Conservation (phyloP, 2,113 vertebrate genomes). For the Oceanites oceanicus region DNA sequence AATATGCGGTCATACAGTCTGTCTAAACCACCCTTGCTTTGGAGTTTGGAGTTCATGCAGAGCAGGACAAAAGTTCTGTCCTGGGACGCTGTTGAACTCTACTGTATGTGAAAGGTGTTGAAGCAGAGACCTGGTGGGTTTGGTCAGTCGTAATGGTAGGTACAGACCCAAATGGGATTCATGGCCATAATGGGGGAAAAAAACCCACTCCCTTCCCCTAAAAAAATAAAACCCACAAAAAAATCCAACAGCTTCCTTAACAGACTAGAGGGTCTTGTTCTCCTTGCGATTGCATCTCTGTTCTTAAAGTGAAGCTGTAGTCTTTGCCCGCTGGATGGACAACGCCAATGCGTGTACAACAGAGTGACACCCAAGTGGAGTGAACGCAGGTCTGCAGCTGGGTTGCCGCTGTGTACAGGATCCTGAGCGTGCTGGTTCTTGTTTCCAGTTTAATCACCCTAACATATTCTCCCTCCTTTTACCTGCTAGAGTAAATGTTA, state of each 20-base stretch:
- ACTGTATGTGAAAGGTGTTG: background rate
- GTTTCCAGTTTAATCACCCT: background rate
- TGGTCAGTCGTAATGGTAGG: background rate
- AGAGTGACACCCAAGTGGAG: background rate
- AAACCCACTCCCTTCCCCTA: background rate
- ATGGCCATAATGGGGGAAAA: background rate
- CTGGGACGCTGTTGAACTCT: background rate
- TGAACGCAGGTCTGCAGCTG: background rate
- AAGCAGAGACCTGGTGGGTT: background rate
- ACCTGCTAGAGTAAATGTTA: background rate
- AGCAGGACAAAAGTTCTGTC: background rate
- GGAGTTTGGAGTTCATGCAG: background rate
- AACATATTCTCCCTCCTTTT: background rate
- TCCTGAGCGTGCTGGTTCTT: background rate
- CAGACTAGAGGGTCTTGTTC: background rate
- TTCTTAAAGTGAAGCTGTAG: background rate
- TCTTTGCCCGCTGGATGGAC: background rate
- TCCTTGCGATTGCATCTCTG: background rate
- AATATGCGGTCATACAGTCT: background rate
- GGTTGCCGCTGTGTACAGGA: background rate
- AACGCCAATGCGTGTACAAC: rapidly evolving
- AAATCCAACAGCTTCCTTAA: background rate
- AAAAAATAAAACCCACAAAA: background rate
- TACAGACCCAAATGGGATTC: background rate
- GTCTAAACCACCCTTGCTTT: background rate